phyloP scores from a whole-genome alignment of 2,797 vertebrate species.

The Tapera naevia region DNA sequence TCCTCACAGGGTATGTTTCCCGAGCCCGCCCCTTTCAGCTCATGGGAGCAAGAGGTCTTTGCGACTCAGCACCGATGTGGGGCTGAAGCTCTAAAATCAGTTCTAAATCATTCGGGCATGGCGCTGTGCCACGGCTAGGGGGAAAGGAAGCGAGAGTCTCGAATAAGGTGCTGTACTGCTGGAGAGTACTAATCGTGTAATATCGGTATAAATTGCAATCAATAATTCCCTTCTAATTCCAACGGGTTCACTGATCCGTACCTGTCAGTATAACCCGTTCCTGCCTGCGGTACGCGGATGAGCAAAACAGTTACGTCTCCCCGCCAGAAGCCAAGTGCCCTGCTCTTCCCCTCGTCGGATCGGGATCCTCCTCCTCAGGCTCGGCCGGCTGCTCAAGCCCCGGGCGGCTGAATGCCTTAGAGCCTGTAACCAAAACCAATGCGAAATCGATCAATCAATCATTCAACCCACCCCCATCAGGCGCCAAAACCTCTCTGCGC shows the following conservation, averaged over 20 bases:
- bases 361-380: background rate
- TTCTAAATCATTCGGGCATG: background rate
- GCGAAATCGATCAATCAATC: background rate
- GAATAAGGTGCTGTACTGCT: rapidly evolving
- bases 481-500: too few relatives aligned
- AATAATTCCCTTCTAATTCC: background rate
- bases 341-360: background rate
- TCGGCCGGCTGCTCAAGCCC: background rate
- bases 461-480: background rate
- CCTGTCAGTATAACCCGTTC: rapidly evolving
- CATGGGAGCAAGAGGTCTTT: background rate
- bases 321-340: rapidly evolving
- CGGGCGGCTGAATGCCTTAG: too few relatives aligned
- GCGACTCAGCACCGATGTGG: background rate
- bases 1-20: conserved; percentile 14
- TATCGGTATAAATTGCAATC: rapidly evolving
- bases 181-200: rapidly evolving
- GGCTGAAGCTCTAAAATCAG: background rate
- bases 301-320: rapidly evolving
- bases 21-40: background rate
- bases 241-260: rapidly evolving
- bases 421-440: background rate
- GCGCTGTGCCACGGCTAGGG: background rate
- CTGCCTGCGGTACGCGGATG: background rate
- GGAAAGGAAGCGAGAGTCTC: background rate